Conservation (phyloP, 2,797 vertebrate species). For the Leucoraja ocellata region DNA sequence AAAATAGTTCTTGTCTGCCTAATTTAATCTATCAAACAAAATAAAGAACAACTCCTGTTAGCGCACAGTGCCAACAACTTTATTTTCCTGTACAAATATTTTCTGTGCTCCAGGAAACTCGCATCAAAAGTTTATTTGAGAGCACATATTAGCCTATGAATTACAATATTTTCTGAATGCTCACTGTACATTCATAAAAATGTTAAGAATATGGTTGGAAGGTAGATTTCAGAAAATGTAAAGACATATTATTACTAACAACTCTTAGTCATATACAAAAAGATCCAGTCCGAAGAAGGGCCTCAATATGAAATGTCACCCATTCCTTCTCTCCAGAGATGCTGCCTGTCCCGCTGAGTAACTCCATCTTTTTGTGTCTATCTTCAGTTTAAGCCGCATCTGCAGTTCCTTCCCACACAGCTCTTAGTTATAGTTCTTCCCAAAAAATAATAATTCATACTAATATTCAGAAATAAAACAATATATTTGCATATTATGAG, state of each 20-base stretch:
- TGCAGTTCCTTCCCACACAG: too few species aligned
- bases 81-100: background rate
- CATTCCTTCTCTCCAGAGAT: too few species aligned
- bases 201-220: background rate
- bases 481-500: background rate
- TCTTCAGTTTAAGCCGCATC: too few species aligned
- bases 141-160: background rate
- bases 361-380: too few species aligned
- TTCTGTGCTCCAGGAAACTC: background rate
- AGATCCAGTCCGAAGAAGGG: background rate
- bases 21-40: background rate
- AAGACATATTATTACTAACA: background rate
- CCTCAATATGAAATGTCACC: too few species aligned
- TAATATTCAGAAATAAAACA: background rate
- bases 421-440: too few species aligned
- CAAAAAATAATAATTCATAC: background rate
- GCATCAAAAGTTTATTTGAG: background rate
- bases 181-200: background rate
- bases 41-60: background rate
- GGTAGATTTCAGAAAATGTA: background rate
- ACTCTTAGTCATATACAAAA: background rate
- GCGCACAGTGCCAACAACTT: background rate
- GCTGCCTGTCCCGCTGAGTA: too few species aligned
- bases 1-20: background rate
- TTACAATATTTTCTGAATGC: background rate